phyloP scores from a whole-genome alignment of 2,797 vertebrate species.

The Pyrocephalus nanus region DNA sequence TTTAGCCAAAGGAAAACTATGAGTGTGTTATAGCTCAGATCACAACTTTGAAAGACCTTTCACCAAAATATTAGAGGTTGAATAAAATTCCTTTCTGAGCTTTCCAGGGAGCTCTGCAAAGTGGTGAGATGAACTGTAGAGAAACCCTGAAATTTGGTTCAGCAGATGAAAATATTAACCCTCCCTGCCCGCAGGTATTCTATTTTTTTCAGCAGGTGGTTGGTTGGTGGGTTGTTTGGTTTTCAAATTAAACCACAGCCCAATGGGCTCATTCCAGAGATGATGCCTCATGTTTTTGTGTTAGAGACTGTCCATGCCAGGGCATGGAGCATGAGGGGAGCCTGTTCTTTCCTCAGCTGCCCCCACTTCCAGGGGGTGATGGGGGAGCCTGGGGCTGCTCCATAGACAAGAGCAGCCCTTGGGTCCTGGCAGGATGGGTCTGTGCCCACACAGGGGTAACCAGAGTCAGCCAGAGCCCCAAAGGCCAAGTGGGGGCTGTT shows the following conservation, averaged over 20 bases:
- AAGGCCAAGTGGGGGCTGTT: fast-evolving
- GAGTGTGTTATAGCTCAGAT: not conserved
- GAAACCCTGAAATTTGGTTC: not conserved
- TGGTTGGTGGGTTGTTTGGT: not conserved
- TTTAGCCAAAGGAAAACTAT: conserved; percentile 24
- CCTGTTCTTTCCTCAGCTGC: not conserved
- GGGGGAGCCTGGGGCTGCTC: not conserved
- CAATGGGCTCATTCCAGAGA: not conserved
- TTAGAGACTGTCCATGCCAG: fast-evolving
- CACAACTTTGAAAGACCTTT: conserved; percentile 32
- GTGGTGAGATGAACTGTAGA: not conserved
- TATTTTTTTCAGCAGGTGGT: not conserved
- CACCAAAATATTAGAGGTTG: not conserved
- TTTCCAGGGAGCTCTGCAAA: not conserved
- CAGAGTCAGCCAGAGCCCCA: not conserved
- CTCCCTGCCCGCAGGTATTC: not conserved
- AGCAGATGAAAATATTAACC: not conserved
- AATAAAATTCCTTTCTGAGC: not conserved
- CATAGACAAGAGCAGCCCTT: fast-evolving
- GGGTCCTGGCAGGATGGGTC: fast-evolving
- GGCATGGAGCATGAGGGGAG: fast-evolving
- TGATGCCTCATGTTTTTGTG: fast-evolving
- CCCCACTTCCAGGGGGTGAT: fast-evolving
- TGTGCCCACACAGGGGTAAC: fast-evolving
- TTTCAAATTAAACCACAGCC: not conserved